phyloP scores from a whole-genome alignment of 2,113 vertebrate genomes.

The Ovis aries region DNA sequence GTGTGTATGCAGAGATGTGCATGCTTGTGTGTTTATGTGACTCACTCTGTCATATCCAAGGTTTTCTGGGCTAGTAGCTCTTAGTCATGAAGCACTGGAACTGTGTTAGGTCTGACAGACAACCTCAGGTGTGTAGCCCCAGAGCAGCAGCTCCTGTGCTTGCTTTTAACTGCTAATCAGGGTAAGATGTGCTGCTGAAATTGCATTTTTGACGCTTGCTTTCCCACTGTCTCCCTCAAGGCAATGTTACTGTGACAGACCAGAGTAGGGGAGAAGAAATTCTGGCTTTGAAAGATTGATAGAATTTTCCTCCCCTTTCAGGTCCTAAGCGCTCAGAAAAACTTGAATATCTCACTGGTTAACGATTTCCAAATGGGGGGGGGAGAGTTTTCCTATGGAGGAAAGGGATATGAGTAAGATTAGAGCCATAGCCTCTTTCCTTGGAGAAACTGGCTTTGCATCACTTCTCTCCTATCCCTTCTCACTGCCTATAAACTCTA shows the following conservation, averaged over 20 bases:
- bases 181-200: background rate
- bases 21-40: accelerated
- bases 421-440: background rate
- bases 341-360: background rate
- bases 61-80: background rate
- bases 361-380: background rate
- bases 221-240: background rate
- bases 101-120: background rate
- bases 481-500: background rate
- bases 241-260: background rate
- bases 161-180: background rate
- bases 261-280: background rate
- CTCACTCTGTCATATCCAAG: background rate
- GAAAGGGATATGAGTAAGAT: background rate
- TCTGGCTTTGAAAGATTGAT: conserved; percentile 23
- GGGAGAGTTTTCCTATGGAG: background rate
- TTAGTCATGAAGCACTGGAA: background rate
- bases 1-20: accelerated
- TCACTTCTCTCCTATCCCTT: background rate
- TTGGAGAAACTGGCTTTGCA: background rate
- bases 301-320: background rate
- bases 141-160: background rate
- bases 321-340: background rate
- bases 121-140: background rate
- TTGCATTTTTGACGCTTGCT: conserved; percentile 24